Conservation (phyloP, 1,140 invertebrate genomes). For the Protaetia brevitarsis region DNA sequence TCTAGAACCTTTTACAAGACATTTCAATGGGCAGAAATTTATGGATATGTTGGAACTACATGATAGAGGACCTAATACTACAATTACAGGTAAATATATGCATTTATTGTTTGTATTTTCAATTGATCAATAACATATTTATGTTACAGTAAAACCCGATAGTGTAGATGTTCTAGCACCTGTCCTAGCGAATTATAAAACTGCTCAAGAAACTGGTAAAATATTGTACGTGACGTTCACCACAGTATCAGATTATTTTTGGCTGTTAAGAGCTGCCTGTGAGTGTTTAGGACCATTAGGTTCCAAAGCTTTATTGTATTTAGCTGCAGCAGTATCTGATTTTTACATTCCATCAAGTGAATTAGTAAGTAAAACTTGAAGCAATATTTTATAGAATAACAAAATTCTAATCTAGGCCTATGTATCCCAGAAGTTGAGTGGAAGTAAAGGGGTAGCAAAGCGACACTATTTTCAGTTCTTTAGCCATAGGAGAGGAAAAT, state of each 20-base stretch:
- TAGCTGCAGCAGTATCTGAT: conserved; percentile 97
- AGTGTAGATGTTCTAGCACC: conserved; percentile 65
- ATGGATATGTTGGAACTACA: conserved; percentile 75
- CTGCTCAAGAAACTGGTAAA: conserved; percentile 60
- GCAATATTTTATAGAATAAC: not conserved
- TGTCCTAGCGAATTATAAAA: conserved; percentile 70
- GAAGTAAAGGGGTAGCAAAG: too few relatives aligned
- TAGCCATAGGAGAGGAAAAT: too few relatives aligned
- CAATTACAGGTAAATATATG: conserved; percentile 53
- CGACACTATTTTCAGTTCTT: too few relatives aligned
- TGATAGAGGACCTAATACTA: conserved; percentile 58
- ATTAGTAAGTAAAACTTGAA: conserved; percentile 66
- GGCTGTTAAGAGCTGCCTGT: conserved; percentile 79
- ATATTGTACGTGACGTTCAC: conserved; percentile 78
- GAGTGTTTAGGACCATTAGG: conserved; percentile 68
- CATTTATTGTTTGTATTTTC: not conserved
- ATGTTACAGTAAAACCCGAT: conserved; percentile 63
- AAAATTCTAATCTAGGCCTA: too few relatives aligned
- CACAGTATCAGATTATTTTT: conserved; percentile 89
- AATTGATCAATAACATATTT: conserved; percentile 4
- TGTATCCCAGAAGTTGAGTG: too few relatives aligned
- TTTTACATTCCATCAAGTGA: conserved; percentile 93
- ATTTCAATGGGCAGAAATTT: conserved; percentile 75
- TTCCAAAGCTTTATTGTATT: conserved; percentile 75
- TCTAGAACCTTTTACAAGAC: conserved; percentile 83